Percentiles rank a stretch among this genome's conserved stretches.
Conservation (phyloP, 2,888 invertebrate species). For the Aspidapion aeneum region DNA sequence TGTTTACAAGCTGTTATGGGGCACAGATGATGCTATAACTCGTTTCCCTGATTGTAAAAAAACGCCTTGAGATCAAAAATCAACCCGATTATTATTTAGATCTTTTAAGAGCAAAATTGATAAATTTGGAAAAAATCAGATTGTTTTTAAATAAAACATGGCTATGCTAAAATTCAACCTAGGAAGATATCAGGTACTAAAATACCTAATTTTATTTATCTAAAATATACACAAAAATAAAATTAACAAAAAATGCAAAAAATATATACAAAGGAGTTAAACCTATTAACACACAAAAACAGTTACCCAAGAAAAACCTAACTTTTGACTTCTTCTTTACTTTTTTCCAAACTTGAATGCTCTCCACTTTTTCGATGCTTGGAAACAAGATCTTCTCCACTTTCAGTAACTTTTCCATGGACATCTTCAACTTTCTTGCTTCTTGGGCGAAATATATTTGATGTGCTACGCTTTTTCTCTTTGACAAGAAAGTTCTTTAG, state of each 20-base stretch:
- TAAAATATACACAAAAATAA: neutral
- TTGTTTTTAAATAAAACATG: too few relatives aligned
- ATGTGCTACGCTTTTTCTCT: neutral
- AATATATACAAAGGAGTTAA: neutral
- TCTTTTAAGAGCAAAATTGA: too few relatives aligned
- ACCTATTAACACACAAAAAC: neutral
- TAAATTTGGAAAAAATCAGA: too few relatives aligned
- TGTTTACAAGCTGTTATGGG: too few relatives aligned
- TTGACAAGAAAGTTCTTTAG: neutral
- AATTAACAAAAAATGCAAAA: neutral
- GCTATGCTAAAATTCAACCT: too few relatives aligned
- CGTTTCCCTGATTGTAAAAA: too few relatives aligned
- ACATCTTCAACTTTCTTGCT: neutral
- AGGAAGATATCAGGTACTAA: too few relatives aligned
- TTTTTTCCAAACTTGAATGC: neutral
- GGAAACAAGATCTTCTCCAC: neutral
- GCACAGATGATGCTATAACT: too few relatives aligned
- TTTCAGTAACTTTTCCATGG: neutral
- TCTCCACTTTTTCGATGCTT: neutral
- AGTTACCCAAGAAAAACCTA: neutral
- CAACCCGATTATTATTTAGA: too few relatives aligned
- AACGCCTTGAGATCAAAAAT: too few relatives aligned
- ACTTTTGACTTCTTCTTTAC: neutral
- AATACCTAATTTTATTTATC: neutral
- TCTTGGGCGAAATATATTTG: neutral